Conservation (phyloP, 2,797 vertebrate genomes). For the Paedocypris micromegethes region DNA sequence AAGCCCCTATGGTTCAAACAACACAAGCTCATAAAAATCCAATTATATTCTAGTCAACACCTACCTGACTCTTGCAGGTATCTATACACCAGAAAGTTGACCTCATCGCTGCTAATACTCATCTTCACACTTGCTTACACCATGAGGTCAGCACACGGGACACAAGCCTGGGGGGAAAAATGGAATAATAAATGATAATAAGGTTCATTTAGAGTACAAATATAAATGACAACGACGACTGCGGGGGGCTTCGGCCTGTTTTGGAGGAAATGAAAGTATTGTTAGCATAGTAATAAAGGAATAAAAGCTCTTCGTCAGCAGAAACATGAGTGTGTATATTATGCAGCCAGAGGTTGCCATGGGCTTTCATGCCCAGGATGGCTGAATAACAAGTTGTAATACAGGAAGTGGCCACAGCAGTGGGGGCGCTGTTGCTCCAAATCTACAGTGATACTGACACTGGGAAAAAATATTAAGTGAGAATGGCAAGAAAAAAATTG, state of each 20-base stretch:
- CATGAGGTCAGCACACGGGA: constrained; percentile 98
- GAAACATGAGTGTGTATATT: constrained; percentile 31
- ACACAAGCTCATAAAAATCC: no score
- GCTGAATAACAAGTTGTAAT: constrained; percentile 54
- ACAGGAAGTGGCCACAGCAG: constrained; percentile 42
- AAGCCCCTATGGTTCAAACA: no score
- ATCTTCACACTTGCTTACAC: constrained; percentile 99
- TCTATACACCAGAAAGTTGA: constrained; percentile 99
- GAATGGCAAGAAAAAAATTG: constrained; percentile 31
- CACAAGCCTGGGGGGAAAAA: constrained; percentile 64
- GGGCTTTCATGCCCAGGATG: constrained; percentile 45
- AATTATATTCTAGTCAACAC: not conserved
- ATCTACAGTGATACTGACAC: constrained; percentile 10
- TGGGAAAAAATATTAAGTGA: constrained; percentile 23
- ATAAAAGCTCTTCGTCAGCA: constrained; percentile 42
- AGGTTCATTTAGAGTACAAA: not conserved
- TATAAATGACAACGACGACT: constrained; percentile 11
- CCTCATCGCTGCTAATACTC: constrained; percentile 99
- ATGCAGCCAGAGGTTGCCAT: constrained; percentile 49
- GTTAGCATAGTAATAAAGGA: constrained; percentile 32
- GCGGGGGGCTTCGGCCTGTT: constrained; percentile 7
- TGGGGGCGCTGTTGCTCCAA: constrained; percentile 58
- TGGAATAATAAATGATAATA: not conserved
- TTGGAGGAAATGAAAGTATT: constrained; percentile 2
- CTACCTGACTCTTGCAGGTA: constrained; percentile 99